A percentile compares a stretch with the other conserved stretches of the same genome.
Evolutionary conservation across 1,140 invertebrate species (phyloP).

Genomic region (Pygmarrhopalites habei): DNA sequence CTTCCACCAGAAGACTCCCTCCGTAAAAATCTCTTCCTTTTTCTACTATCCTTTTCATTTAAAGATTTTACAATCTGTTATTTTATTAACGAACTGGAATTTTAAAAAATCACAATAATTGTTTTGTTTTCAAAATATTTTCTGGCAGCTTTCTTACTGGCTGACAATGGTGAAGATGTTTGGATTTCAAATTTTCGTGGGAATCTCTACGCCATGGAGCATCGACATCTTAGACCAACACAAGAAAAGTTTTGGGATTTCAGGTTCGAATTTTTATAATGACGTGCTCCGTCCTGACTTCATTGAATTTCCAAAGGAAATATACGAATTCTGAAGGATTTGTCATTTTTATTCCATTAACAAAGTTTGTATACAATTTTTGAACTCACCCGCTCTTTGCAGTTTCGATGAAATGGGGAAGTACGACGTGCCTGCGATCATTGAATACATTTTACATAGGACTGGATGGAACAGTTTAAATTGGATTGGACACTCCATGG

Average conservation of each 20-base stretch:
- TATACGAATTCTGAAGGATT: too few species aligned
- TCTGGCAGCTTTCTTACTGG: slow-evolving; percentile 41
- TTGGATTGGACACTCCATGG: slow-evolving; percentile 62
- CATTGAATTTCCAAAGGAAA: too few species aligned
- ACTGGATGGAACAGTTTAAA: slow-evolving; percentile 33
- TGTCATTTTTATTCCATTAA: too few species aligned
- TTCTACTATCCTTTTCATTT: not conserved
- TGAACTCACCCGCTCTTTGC: too few species aligned
- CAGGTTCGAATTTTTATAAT: not conserved
- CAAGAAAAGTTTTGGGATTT: slow-evolving; percentile 18
- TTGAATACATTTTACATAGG: slow-evolving; percentile 17
- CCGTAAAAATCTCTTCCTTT: not conserved
- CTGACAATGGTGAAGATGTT: slow-evolving; percentile 45
- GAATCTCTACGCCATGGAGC: slow-evolving; percentile 21
- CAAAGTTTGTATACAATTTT: too few species aligned
- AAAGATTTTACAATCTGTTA: not conserved
- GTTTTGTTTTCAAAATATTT: not conserved
- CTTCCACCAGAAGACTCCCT: not conserved
- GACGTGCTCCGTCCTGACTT: too few species aligned
- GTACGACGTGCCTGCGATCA: slow-evolving; percentile 43
- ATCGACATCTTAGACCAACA: not conserved
- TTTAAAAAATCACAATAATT: too few species aligned
- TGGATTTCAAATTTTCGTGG: slow-evolving; percentile 47
- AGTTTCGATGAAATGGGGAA: slow-evolving; percentile 18
- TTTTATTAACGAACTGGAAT: not conserved